Base-by-base conservation (phyloP, 2,113 vertebrate species). In the Rhadina sibilatrix region DNA sequence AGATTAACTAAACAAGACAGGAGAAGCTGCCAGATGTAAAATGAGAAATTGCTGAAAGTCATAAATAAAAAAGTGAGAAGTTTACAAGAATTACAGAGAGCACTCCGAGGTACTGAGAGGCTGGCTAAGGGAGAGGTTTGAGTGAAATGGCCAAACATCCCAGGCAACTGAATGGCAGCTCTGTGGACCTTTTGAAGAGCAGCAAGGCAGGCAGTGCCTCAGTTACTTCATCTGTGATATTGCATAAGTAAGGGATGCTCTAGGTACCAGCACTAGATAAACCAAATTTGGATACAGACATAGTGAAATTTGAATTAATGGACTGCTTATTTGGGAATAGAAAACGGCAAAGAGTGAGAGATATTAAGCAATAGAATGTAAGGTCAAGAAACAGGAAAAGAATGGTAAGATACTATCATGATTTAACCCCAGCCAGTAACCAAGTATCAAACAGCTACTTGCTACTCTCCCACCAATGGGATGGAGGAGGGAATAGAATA, bases 221-320 rank as follows among this genome's bases (percentile, higher is more conserved):
- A 11, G 20, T 31, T 72, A 50, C 38, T 3, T 19, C 5, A 5
- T 30, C 66, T 30, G 11, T 37, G 57, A 42, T 12, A 4, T 7
- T 2, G 8, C 2, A 0, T 18, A 13, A 38, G 30, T 14, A 72
- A 56, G 6, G 12, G 7, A 9, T 7, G 5, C 6, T 21, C 13
- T 30, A 16, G 9, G n/a, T 57, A 79, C 27, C 22, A 57, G 10
- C 13, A 66, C 24, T 11, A 46, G 22, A 23, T 42, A 59, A 79
- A 64, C 2, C 12, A 76, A 68, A 38, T 50, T 50, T 42, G 4
- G 6, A 23, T 76, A 44, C 2, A 1, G 8, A 12, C 8, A 4
- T 13, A 37, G 4, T 6, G 84, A 80, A 50, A 7, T 2, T 60
- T 23, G 25, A 61, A 59, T 49, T 42, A 64, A 31, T 12, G 3